Evolutionary conservation across 2,113 vertebrate species (phyloP).

Genomic region (Phodopus roborovskii): DNA sequence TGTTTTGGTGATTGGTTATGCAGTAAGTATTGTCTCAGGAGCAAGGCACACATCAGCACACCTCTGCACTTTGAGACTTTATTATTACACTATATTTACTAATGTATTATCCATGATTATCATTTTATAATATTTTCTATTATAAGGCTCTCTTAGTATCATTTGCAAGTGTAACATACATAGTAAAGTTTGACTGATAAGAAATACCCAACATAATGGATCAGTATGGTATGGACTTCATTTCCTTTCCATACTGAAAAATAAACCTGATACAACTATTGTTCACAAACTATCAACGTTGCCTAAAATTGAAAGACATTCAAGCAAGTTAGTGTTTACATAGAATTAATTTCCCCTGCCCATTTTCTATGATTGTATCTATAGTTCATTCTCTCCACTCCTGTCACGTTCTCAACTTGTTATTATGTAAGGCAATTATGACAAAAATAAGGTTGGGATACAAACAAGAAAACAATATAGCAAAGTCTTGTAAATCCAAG

Average conservation of each 20-base stretch:
- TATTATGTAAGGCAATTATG: conserved; percentile 37
- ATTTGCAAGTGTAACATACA: neutral
- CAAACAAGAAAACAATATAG: conserved; percentile 57
- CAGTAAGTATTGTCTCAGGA: neutral
- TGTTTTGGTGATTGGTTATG: neutral
- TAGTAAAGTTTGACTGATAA: neutral
- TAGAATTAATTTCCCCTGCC: neutral
- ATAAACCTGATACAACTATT: neutral
- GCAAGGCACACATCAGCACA: neutral
- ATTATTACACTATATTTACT: neutral
- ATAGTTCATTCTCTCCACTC: conserved; percentile 33
- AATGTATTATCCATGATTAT: neutral
- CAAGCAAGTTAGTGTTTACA: neutral
- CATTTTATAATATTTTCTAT: neutral
- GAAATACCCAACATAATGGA: neutral
- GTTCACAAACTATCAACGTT: neutral
- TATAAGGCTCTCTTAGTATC: neutral
- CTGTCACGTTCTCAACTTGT: conserved; percentile 49
- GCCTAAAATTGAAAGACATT: neutral
- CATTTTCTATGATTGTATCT: neutral
- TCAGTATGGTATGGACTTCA: neutral
- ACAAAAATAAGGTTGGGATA: conserved; percentile 43
- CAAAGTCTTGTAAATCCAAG: conserved; percentile 61
- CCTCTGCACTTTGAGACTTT: neutral
- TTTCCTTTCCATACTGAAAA: neutral